Conservation (phyloP, 1,140 invertebrate genomes). For the Achroia grisella region DNA sequence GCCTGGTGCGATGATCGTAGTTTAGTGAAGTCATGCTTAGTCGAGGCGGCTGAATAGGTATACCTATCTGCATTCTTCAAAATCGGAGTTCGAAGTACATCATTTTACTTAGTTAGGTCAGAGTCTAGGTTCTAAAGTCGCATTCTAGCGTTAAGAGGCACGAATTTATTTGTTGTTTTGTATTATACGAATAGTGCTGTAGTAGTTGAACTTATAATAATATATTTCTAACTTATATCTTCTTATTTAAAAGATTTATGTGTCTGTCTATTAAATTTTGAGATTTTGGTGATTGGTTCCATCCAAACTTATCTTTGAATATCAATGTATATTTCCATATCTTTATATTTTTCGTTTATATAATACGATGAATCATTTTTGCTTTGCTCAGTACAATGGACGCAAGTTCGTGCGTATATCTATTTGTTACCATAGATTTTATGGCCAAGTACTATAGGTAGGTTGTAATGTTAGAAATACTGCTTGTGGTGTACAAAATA, state of each 20-base stretch:
- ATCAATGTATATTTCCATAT: conserved; percentile 9
- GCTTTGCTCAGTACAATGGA: conserved; percentile 56
- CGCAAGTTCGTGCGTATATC: conserved; percentile 36
- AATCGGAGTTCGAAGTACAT: conserved; percentile 6
- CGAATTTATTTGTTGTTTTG: conserved; percentile 72
- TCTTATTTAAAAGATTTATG: conserved; percentile 14
- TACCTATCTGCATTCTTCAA: conserved; percentile 16
- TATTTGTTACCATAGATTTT: conserved; percentile 67
- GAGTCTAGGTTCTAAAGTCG: conserved; percentile 50
- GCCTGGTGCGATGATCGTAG: conserved; percentile 56
- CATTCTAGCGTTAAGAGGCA: conserved; percentile 63
- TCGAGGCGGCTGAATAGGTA: conserved; percentile 27
- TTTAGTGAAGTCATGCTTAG: conserved; percentile 16
- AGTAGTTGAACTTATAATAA: conserved; percentile 60
- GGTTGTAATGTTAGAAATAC: conserved; percentile 38
- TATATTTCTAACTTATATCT: conserved; percentile 49
- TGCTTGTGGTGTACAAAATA: conserved; percentile 53
- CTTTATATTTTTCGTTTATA: conserved; percentile 20
- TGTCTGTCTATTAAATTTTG: conserved; percentile 31
- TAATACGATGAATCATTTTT: conserved; percentile 20
- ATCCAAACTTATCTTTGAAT: conserved; percentile 31
- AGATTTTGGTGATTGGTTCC: conserved; percentile 35
- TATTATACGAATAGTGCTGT: conserved; percentile 57
- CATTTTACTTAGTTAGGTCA: conserved; percentile 12
- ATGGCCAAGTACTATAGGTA: conserved; percentile 66